phyloP scores from a whole-genome alignment of 2,113 vertebrate genomes.

The Neogobius melanostomus region DNA sequence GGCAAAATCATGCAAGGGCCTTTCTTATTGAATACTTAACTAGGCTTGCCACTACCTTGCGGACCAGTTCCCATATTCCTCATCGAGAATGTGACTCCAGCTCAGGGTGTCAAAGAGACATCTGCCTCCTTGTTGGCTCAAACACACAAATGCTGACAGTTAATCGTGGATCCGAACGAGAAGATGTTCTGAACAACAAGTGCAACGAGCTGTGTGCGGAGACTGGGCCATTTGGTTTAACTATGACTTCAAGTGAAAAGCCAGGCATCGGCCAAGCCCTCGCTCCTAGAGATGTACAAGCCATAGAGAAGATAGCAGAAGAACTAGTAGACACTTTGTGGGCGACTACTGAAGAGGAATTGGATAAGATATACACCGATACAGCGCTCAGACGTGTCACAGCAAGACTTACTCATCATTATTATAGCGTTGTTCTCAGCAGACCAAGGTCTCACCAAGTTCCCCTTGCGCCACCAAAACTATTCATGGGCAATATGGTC shows the following conservation, averaged over 20 bases:
- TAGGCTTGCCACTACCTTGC: not conserved
- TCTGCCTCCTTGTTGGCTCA: slow-evolving; percentile 7
- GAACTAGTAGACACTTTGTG: not conserved
- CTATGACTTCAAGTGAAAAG: not conserved
- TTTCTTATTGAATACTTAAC: not conserved
- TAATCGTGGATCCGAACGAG: not conserved
- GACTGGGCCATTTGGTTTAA: not conserved
- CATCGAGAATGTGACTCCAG: not conserved
- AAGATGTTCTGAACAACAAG: not conserved
- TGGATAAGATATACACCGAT: not conserved
- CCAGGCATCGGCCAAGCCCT: not conserved
- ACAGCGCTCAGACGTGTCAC: not conserved
- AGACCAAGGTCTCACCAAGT: not conserved
- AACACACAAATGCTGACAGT: not conserved
- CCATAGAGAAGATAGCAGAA: not conserved
- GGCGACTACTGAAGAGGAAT: not conserved
- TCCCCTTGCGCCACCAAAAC: not conserved
- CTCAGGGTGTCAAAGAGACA: not conserved
- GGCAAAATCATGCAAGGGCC: not conserved
- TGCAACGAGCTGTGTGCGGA: not conserved
- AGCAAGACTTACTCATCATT: not conserved
- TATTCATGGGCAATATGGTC: not conserved
- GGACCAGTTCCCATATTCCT: not conserved
- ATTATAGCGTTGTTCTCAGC: not conserved
- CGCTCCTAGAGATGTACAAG: not conserved